Percentiles rank a stretch among this genome's conserved stretches.
Conservation (phyloP, 2,113 vertebrate genomes). For the Podarcis muralis region DNA sequence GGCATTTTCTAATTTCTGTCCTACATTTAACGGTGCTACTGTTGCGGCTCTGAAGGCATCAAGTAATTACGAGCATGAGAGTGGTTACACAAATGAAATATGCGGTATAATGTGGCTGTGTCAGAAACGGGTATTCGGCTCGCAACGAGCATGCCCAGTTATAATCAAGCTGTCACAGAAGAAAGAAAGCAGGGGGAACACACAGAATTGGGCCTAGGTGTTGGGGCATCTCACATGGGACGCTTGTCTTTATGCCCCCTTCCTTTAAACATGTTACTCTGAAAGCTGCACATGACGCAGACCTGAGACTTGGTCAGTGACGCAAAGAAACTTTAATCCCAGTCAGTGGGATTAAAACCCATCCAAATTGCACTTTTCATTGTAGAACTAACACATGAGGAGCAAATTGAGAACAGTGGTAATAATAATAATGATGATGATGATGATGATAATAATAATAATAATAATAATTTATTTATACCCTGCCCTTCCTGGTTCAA, state of each 20-base stretch:
- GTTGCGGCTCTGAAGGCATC: neutral
- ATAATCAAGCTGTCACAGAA: neutral
- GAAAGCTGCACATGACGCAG: neutral
- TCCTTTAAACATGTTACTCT: neutral
- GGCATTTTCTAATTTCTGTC: conserved; percentile 43
- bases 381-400: neutral
- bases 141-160: neutral
- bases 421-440: too few species aligned
- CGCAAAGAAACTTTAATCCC: neutral
- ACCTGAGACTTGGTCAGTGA: neutral
- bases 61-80: conserved; percentile 16
- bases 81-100: conserved; percentile 44
- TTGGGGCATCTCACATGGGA: neutral
- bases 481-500: too few species aligned
- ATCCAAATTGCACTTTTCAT: neutral
- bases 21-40: conserved; percentile 36
- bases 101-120: conserved; percentile 7
- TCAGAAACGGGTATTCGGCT: neutral
- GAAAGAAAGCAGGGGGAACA: neutral
- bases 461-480: too few species aligned
- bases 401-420: neutral
- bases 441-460: too few species aligned
- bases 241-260: neutral
- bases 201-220: neutral
- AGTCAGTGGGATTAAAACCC: neutral